phyloP scores from a whole-genome alignment of 2,888 invertebrate species.

The Eurois occulta region DNA sequence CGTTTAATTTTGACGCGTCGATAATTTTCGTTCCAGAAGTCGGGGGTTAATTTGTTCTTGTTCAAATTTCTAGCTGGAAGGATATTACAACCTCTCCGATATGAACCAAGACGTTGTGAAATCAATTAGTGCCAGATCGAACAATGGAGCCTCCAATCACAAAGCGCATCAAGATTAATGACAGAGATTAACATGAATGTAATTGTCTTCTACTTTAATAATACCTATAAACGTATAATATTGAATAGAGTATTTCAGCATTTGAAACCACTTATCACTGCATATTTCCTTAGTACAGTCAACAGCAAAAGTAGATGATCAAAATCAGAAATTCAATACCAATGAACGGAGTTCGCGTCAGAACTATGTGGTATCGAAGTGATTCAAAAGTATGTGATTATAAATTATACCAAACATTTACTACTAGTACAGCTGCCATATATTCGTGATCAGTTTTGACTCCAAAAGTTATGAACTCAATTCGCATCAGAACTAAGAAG shows the following conservation, averaged over 20 bases:
- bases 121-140: constrained; percentile 22
- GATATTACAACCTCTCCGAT: not conserved
- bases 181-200: constrained; percentile 22
- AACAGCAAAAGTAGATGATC: no score
- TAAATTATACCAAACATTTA: no score
- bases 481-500: no score
- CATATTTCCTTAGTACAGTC: not conserved
- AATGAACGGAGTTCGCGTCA: no score
- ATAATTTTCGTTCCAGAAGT: not conserved
- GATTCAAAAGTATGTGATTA: no score
- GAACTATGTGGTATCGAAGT: no score
- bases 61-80: not conserved
- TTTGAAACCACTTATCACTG: not conserved
- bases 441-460: no score
- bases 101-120: not conserved
- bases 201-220: not conserved
- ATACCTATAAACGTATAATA: not conserved
- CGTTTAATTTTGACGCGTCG: not conserved
- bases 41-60: not conserved
- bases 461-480: no score
- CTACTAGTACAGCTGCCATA: no score
- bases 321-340: no score
- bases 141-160: constrained; percentile 17
- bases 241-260: not conserved
- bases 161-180: constrained; percentile 28